A percentile compares a stretch with the other conserved stretches of the same genome.
phyloP scores from a whole-genome alignment of 1,140 invertebrate genomes.

The Caenorhabditis remanei region DNA sequence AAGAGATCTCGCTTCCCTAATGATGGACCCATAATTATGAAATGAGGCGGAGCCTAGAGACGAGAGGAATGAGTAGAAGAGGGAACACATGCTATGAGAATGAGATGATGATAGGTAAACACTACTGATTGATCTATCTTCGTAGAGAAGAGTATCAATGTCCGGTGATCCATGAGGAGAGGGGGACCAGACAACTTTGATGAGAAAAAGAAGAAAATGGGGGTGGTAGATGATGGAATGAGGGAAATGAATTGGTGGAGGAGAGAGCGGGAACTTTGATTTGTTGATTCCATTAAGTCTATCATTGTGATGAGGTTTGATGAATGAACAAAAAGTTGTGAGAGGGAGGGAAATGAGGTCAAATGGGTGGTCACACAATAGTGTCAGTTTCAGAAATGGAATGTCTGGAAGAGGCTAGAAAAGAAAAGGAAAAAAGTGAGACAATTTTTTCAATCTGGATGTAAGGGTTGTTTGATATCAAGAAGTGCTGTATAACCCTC shows the following conservation, averaged over 20 bases:
- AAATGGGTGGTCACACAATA: background rate
- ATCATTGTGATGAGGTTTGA: slow-evolving; percentile 22
- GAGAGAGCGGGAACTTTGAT: slow-evolving; percentile 26
- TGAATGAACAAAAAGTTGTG: background rate
- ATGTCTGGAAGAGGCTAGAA: too few relatives aligned
- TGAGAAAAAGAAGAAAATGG: background rate
- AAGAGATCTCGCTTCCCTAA: background rate
- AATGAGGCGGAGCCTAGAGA: slow-evolving; percentile 16
- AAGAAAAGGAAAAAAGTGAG: too few relatives aligned
- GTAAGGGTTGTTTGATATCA: too few relatives aligned
- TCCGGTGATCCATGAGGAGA: slow-evolving; percentile 7
- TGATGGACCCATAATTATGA: slow-evolving; percentile 29
- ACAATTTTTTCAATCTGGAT: too few relatives aligned
- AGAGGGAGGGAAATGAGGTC: background rate
- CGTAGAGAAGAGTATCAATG: slow-evolving; percentile 1
- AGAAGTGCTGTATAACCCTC: too few relatives aligned
- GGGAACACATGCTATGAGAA: slow-evolving; percentile 6
- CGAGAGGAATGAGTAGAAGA: background rate
- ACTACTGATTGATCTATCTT: slow-evolving; percentile 38
- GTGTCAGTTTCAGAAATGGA: background rate
- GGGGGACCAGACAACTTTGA: slow-evolving; percentile 6
- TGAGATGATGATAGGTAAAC: slow-evolving; percentile 31
- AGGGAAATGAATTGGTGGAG: slow-evolving; percentile 30
- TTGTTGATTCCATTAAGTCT: slow-evolving; percentile 45
- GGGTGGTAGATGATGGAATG: background rate